Percentiles rank a stretch among this genome's conserved stretches.
These are phyloP conservation scores for Biston betularia DNA, from an alignment of 2,888 invertebrate genomes.

Conservation along the genomic window DNA sequence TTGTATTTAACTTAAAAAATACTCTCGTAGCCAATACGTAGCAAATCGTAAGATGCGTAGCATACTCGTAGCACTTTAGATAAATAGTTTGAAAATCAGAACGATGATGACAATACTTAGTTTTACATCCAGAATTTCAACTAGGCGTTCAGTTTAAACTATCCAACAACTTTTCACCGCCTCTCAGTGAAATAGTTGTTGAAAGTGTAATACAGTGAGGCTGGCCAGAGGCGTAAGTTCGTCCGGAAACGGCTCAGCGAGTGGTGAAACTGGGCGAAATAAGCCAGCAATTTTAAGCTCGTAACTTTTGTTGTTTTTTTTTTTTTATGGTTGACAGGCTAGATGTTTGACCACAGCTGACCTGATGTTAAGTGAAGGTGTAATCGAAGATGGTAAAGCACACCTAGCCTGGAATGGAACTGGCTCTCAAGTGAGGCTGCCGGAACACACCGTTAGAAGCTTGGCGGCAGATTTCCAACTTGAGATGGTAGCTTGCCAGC, in stretches of 20 bases:
- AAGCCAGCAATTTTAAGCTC: conserved; percentile 1
- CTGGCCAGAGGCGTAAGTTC: conserved; percentile 3
- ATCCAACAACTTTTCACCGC: conserved; percentile 18
- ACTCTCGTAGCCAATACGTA: neutral
- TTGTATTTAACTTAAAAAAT: no score
- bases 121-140: neutral
- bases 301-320: neutral
- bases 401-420: no score
- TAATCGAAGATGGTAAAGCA: no score
- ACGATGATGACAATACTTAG: neutral
- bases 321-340: no score
- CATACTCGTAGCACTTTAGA: neutral
- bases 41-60: neutral
- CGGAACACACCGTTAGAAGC: no score
- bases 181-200: conserved; percentile 16
- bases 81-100: neutral
- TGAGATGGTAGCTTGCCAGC: no score
- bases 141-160: conserved; percentile 15
- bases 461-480: no score
- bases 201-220: conserved; percentile 22
- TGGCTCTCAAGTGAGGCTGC: no score
- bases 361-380: no score
- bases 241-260: conserved; percentile 5
- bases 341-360: no score
- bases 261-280: conserved; percentile 5